These are phyloP conservation scores for Bujurquina vittata DNA, from an alignment of 2,113 vertebrate species.

Conservation along the genomic window DNA sequence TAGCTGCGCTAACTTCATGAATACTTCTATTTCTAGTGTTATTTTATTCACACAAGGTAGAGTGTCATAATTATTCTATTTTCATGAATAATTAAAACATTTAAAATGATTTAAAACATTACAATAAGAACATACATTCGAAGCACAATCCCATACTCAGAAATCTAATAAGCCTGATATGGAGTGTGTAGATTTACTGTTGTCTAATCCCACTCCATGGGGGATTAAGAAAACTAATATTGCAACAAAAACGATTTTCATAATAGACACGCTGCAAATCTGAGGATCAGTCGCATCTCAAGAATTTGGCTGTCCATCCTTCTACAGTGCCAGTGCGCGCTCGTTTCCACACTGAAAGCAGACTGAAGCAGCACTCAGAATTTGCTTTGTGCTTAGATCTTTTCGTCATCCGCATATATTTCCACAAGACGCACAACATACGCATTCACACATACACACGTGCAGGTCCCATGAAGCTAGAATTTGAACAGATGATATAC, in stretches of 20 bases:
- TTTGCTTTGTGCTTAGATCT: neutral
- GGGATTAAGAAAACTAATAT: constrained; percentile 8
- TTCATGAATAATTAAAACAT: neutral
- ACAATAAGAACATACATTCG: neutral
- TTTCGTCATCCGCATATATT: neutral
- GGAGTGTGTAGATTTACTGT: neutral
- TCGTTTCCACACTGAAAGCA: neutral
- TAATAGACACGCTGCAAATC: neutral
- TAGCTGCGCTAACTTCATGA: neutral
- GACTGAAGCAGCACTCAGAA: neutral
- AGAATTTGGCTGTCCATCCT: neutral
- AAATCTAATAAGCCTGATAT: neutral
- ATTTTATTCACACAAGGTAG: neutral
- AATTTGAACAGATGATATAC: constrained; percentile 60
- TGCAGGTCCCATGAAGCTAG: constrained; percentile 29
- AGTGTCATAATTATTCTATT: neutral
- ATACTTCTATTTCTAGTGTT: neutral
- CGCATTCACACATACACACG: constrained; percentile 13
- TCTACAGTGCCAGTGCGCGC: neutral
- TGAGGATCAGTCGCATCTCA: neutral
- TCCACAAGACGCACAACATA: neutral
- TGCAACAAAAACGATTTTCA: constrained; percentile 8
- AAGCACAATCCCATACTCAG: neutral
- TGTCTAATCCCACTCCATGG: constrained; percentile 8
- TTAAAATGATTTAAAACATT: neutral